A percentile compares a stretch with the other conserved stretches of the same genome.
Conservation (phyloP, 2,113 vertebrate genomes). For the Psilopogon haemacephalus region DNA sequence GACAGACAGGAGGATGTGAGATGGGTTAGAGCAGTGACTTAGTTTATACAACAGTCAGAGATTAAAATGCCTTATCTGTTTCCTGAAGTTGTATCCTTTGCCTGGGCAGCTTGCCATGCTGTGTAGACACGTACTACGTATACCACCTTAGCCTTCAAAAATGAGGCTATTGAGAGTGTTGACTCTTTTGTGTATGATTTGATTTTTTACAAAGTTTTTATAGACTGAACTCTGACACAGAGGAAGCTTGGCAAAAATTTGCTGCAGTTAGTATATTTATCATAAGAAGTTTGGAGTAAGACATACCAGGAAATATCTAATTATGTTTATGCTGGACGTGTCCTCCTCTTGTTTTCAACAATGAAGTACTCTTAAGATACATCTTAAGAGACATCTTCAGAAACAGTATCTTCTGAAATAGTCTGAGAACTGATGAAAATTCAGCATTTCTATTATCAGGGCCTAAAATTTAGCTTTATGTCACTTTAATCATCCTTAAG, state of each 20-base stretch:
- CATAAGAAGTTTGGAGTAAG: not conserved
- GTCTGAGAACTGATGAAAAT: not conserved
- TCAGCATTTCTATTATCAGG: not conserved
- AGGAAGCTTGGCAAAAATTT: not conserved
- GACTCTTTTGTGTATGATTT: not conserved
- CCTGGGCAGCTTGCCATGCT: not conserved
- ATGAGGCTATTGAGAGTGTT: not conserved
- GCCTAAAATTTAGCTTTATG: not conserved
- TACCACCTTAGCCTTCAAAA: not conserved
- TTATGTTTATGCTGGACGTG: not conserved
- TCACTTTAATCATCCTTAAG: not conserved
- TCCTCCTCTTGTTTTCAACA: not conserved
- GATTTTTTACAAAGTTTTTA: not conserved
- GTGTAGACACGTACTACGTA: not conserved
- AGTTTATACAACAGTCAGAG: not conserved
- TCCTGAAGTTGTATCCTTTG: not conserved
- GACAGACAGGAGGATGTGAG: not conserved
- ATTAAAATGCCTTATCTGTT: not conserved
- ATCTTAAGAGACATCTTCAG: not conserved
- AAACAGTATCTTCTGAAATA: not conserved
- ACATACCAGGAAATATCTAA: not conserved
- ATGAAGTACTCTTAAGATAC: not conserved
- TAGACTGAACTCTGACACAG: not conserved
- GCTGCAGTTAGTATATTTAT: not conserved
- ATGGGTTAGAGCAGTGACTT: not conserved